These are phyloP conservation scores for Zeugodacus cucurbitae DNA, from an alignment of 1,140 invertebrate genomes.

Conservation along the genomic window DNA sequence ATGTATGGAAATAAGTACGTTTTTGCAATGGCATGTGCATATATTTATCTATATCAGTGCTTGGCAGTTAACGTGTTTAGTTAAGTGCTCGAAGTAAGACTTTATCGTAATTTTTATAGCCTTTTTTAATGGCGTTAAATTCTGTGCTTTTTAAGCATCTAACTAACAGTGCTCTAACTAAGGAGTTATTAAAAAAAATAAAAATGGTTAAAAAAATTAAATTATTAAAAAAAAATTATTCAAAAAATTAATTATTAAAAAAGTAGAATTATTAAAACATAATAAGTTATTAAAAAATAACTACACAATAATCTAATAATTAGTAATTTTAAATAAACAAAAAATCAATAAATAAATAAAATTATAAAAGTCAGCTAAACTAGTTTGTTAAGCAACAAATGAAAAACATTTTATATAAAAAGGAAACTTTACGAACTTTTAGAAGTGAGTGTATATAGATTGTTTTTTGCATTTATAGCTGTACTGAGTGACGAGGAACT, in stretches of 20 bases:
- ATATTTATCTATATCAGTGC: no score
- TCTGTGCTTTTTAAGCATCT: neutral
- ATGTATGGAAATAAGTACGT: no score
- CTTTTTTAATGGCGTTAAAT: no score
- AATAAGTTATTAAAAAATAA: neutral
- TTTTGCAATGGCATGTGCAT: no score
- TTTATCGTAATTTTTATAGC: no score
- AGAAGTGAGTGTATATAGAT: conserved; percentile 15
- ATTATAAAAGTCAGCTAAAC: neutral
- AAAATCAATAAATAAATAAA: neutral
- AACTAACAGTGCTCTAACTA: neutral
- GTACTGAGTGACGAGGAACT: conserved; percentile 28
- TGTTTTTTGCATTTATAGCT: neutral
- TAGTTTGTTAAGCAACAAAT: neutral
- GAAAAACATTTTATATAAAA: neutral
- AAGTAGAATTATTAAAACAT: neutral
- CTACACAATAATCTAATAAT: neutral
- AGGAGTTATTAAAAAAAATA: neutral
- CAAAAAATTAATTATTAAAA: no score
- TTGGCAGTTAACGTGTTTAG: no score
- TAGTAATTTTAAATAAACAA: neutral
- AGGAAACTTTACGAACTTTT: conserved; percentile 34
- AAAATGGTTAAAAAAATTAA: no score
- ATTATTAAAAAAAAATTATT: no score
- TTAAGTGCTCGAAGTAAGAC: no score